Evolutionary conservation across 2,113 vertebrate species (phyloP).

Genomic region (Alethe castanea): DNA sequence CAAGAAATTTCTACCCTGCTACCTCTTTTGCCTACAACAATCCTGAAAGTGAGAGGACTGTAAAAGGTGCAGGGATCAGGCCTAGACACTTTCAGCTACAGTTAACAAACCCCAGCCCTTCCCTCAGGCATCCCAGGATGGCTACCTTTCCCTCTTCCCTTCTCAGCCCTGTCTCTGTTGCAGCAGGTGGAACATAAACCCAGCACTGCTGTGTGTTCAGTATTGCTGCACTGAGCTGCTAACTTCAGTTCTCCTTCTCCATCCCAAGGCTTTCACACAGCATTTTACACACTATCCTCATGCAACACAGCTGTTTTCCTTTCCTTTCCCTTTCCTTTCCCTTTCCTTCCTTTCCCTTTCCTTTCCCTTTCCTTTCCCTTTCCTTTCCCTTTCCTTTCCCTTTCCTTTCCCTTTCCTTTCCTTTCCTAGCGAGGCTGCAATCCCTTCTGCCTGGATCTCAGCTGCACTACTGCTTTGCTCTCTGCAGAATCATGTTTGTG

Average conservation of each 20-base stretch:
- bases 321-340: too few species aligned
- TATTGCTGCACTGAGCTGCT: not conserved
- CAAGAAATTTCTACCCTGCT: not conserved
- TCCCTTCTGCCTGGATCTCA: not conserved
- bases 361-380: too few species aligned
- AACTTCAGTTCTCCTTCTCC: not conserved
- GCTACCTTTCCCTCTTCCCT: not conserved
- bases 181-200: not conserved
- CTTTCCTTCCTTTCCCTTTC: not conserved
- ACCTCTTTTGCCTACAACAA: not conserved
- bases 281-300: not conserved
- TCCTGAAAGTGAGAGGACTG: not conserved
- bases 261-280: not conserved
- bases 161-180: not conserved
- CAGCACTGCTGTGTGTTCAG: not conserved
- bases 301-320: not conserved
- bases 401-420: too few species aligned
- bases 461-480: not conserved
- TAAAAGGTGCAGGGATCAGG: not conserved
- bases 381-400: too few species aligned
- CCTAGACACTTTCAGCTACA: not conserved
- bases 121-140: rapidly evolving
- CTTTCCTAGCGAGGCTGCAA: not conserved
- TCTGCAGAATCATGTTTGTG: not conserved
- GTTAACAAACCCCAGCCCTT: not conserved